A percentile compares a stretch with the other conserved stretches of the same genome.
Evolutionary conservation across 2,797 vertebrate species (phyloP).

Genomic region (Acipenser ruthenus): DNA sequence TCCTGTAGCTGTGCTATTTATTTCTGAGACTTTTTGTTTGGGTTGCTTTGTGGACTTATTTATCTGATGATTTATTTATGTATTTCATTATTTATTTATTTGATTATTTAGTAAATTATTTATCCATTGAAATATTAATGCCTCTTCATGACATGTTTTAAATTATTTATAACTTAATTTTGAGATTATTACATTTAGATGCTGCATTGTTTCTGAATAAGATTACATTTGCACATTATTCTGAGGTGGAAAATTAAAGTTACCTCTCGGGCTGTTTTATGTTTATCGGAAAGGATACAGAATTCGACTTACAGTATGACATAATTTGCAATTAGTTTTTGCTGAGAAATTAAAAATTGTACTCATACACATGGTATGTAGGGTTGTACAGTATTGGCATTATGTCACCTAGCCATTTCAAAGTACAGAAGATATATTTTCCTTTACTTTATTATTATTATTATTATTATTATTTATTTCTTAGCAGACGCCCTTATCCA

Average conservation of each 20-base stretch:
- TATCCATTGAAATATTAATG: conserved; percentile 99
- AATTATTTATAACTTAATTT: conserved; percentile 99
- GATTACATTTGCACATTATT: conserved; percentile 75
- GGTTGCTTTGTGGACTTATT: conserved; percentile 84
- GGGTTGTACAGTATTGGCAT: no score
- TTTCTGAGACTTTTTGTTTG: conserved; percentile 73
- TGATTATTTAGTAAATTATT: conserved; percentile 99
- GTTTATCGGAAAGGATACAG: conserved; percentile 60
- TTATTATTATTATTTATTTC: no score
- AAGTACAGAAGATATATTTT: no score
- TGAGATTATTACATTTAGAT: conserved; percentile 99
- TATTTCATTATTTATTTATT: conserved; percentile 76
- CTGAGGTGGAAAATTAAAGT: conserved; percentile 90
- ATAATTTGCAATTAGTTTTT: conserved; percentile 55
- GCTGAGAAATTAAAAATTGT: conserved; percentile 12
- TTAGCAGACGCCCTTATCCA: no score
- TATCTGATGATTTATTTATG: conserved; percentile 83
- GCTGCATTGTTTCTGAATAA: conserved; percentile 86
- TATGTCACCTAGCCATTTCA: no score
- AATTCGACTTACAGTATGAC: conserved; percentile 44
- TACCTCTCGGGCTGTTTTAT: conserved; percentile 76
- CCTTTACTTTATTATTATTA: no score
- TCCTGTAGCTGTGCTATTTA: conserved; percentile 63
- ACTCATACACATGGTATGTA: no score
- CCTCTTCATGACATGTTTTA: conserved; percentile 89